Evolutionary conservation across 2,888 invertebrate genomes (phyloP), one percentile per base, ranked within the genome.

Genomic region (Boloria euphrosyne): DNA sequence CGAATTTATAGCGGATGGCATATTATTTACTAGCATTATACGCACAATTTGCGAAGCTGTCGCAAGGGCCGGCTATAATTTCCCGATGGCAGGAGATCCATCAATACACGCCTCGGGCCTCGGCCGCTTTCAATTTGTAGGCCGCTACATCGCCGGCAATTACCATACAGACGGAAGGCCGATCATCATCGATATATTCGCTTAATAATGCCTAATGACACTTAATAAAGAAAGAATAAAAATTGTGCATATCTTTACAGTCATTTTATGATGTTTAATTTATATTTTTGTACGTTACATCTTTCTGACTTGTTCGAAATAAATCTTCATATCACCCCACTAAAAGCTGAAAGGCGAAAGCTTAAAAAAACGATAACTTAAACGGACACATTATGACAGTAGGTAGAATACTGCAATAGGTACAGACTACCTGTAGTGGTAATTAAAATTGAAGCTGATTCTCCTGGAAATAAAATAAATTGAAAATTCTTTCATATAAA

Each of bases 1-100:
- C 83, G 85, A 89, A 87, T 90, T 88, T 87, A 88, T 88, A 86
- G 85, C 84, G 83, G 81, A 80, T 76, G 80, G 79, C 74, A 80
- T 89, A 89, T 89, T 90, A 90, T 91, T 90, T 88, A 89, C 90
- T 89, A 89, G 91, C 86, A 90, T 91, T 91, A 90, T 90, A 88
- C 86, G 90, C 89, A 91, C 90, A 90, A 90, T 91, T 92, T 89
- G 90, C 91, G 89, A 86, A 89, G 90, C 90, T 91, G 91, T 92
- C 91, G 90, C 90, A 89, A 89, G 86, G 83, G 85, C 85, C 82
- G 77, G 84, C 87, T 90, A 89, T 90, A 92, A 92, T 91, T 91
- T 90, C 80, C 80, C 85, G 84, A 90, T 90, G 91, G 91, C 90
- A 86, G 90, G 83, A 87, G 84, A 92, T 92, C 91, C 91, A 91